Evolutionary conservation across 2,113 vertebrate genomes (phyloP).

Genomic region (Catharus bicknelli): DNA sequence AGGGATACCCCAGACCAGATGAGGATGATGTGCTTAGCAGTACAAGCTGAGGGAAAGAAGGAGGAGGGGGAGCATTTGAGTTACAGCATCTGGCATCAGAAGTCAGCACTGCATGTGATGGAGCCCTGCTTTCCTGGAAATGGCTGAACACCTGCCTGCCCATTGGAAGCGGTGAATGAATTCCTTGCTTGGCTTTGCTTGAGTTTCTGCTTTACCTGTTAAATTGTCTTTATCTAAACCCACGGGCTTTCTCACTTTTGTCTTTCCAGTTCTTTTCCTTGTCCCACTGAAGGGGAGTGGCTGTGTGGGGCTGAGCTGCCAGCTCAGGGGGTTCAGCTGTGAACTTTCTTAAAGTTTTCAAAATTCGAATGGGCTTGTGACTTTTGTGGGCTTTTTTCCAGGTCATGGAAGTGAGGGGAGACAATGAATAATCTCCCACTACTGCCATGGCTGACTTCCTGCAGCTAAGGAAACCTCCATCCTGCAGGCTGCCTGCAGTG

Average conservation of each 20-base stretch:
- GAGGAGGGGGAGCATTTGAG: fast-evolving
- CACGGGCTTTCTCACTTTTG: fast-evolving
- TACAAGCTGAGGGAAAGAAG: neutral
- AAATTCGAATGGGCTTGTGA: neutral
- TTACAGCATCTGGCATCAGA: fast-evolving
- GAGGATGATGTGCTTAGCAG: fast-evolving
- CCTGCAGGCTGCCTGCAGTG: neutral
- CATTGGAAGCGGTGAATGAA: neutral
- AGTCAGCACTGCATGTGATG: fast-evolving
- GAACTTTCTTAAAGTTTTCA: neutral
- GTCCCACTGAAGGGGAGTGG: fast-evolving
- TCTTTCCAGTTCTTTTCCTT: neutral
- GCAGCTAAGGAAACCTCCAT: neutral
- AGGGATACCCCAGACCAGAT: fast-evolving
- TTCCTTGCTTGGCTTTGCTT: neutral
- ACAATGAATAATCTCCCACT: neutral
- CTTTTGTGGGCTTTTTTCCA: neutral
- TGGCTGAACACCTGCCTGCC: neutral
- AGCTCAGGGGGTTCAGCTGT: fast-evolving
- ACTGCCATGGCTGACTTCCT: neutral
- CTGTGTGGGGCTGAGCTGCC: neutral
- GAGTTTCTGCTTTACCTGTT: neutral
- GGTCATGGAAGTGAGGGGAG: neutral
- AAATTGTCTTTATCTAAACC: neutral
- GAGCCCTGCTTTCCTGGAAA: neutral